Evolutionary conservation across 2,113 vertebrate species (phyloP), one percentile per base, ranked within the genome.

Genomic region (Motacilla tschutschensis): DNA sequence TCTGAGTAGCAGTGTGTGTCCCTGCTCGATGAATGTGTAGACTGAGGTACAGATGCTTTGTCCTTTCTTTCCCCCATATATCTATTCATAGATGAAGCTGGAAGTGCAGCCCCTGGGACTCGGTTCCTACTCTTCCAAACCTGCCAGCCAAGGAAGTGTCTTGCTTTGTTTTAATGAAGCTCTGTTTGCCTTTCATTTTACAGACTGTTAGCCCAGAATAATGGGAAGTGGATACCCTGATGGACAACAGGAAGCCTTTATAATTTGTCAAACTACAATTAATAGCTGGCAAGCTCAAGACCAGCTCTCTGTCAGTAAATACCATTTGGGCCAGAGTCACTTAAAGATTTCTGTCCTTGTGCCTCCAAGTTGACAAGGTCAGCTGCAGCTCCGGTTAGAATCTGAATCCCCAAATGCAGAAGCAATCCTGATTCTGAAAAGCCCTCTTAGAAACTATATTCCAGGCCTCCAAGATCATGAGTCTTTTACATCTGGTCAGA

Each of bases 191-290:
- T 81, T 87, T 79, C 75, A 53, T 88, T 93, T 89, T 53, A 78
- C 83, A 95, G 87, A 80, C 72, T 92, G 91, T 74, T 92, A 90
- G 76, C 41, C 71, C 33, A 46, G 91, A 78, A 94, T 85, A 95
- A 94, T 75, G 78, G 72, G 77, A 73, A 85, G 38, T 50, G 74
- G 87, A 54, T 87, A 59, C 48, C 41, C 84, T 86, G 81, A 80
- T 65, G 76, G 78, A 80, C 2, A 5, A 81, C 83, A 85, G 86
- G 64, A 83, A 90, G 85, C 57, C 66, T 93, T 87, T 85, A 18
- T 88, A 89, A 92, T 90, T 81, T 93, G 58, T 59, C 64, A 80
- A 93, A 88, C 77, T 75, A 77, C 57, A 94, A 84, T 92, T 95
- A 90, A 77, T 80, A 73, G 77, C 76, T 94, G 88, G 79, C 79